These are phyloP conservation scores for Drosophila albomicans DNA, from an alignment of 1,140 invertebrate species.

Conservation along the genomic window DNA sequence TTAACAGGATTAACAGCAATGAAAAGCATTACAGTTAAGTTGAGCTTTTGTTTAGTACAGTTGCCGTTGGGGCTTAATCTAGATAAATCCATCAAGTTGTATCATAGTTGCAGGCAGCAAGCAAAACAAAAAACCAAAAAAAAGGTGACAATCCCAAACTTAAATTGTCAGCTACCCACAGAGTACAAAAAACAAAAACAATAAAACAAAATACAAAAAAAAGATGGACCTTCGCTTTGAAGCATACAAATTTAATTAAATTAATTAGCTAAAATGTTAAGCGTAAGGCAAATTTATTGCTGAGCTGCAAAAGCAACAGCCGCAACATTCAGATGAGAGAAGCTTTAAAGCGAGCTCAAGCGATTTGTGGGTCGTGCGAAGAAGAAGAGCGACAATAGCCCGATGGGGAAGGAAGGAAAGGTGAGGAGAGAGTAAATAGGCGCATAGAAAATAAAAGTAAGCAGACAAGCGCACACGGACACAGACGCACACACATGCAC, in stretches of 20 bases:
- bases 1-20: slow-evolving; percentile 11
- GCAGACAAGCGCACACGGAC: slow-evolving; percentile 38
- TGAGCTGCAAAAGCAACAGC: slow-evolving; percentile 50
- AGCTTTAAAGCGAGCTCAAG: slow-evolving; percentile 51
- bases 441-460: slow-evolving; percentile 77
- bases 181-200: slow-evolving; percentile 9
- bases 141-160: slow-evolving; percentile 49
- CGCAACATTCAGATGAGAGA: slow-evolving; percentile 42
- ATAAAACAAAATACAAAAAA: slow-evolving; percentile 1
- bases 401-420: not conserved
- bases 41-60: not conserved
- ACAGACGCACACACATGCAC: not conserved
- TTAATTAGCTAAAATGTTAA: slow-evolving; percentile 69
- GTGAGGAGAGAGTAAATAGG: slow-evolving; percentile 44
- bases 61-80: slow-evolving; percentile 8
- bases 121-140: slow-evolving; percentile 3
- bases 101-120: not conserved
- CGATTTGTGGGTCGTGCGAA: slow-evolving; percentile 39
- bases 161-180: slow-evolving; percentile 37
- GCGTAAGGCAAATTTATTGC: slow-evolving; percentile 56
- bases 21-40: not conserved
- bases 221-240: slow-evolving; percentile 22
- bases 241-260: slow-evolving; percentile 67
- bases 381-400: not conserved
- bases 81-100: slow-evolving; percentile 40